Evolutionary conservation across 2,888 invertebrate genomes (phyloP).

Genomic region (Trachelus iudaicus): DNA sequence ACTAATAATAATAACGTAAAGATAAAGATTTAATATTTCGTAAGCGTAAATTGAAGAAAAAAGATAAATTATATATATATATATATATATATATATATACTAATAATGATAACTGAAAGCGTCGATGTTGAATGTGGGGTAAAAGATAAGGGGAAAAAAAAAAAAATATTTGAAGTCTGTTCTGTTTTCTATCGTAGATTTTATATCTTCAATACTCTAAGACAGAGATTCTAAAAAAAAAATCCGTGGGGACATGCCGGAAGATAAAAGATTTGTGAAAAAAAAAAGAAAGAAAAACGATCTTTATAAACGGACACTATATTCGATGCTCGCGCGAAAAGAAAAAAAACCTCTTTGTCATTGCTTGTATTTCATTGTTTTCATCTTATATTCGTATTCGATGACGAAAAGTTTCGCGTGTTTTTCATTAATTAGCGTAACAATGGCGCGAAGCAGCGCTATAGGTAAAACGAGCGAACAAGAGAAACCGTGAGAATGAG

Average conservation of each 20-base stretch:
- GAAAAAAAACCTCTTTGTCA: conserved; percentile 8
- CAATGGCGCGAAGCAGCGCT: too few species aligned
- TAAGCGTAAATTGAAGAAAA: conserved; percentile 28
- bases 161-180: conserved; percentile 55
- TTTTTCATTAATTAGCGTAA: too few species aligned
- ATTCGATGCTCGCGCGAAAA: conserved; percentile 21
- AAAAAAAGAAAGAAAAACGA: conserved; percentile 4
- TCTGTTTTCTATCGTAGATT: conserved; percentile 66
- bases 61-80: conserved; percentile 9
- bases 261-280: conserved; percentile 24
- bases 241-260: conserved; percentile 16
- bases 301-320: conserved; percentile 4
- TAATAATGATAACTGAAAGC: conserved; percentile 38
- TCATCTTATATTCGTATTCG: neutral
- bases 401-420: too few species aligned
- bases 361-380: conserved; percentile 6
- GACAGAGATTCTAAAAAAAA: conserved; percentile 37
- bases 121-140: conserved; percentile 59
- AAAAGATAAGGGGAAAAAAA: conserved; percentile 30
- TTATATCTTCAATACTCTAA: conserved; percentile 64
- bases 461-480: too few species aligned
- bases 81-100: conserved; percentile 18
- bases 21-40: conserved; percentile 18
- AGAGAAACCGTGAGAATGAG: too few species aligned
- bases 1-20: conserved; percentile 35